These are phyloP conservation scores for Acronicta leporina DNA, from an alignment of 2,888 invertebrate genomes.

Conservation along the genomic window DNA sequence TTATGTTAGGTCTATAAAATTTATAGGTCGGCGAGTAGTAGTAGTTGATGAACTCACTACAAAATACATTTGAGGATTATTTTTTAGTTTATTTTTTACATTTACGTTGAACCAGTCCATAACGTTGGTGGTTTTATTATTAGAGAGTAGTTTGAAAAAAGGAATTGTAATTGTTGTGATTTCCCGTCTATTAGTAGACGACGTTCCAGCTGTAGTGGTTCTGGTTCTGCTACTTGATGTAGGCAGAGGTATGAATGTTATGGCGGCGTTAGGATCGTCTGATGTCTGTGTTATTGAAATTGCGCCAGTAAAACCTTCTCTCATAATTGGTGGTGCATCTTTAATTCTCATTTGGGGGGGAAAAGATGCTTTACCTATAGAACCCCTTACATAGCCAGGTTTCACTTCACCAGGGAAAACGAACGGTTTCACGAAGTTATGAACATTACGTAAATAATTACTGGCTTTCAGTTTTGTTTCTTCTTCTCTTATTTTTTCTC, in stretches of 20 bases:
- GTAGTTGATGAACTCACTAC: constrained; percentile 51
- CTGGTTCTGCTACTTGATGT: constrained; percentile 9
- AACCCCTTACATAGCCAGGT: not conserved
- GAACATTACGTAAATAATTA: constrained; percentile 5
- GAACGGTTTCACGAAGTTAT: not conserved
- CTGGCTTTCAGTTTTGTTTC: not conserved
- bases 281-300: not conserved
- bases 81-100: constrained; percentile 55
- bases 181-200: not conserved
- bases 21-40: constrained; percentile 20
- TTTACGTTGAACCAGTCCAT: constrained; percentile 73
- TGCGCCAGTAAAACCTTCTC: not conserved
- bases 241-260: constrained; percentile 22
- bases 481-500: not conserved
- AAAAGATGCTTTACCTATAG: not conserved
- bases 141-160: constrained; percentile 12
- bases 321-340: not conserved
- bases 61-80: constrained; percentile 51
- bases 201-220: not conserved
- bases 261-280: constrained; percentile 9
- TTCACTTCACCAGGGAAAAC: not conserved
- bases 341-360: not conserved
- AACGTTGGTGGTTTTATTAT: constrained; percentile 54
- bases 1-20: constrained; percentile 71
- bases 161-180: constrained; percentile 6